Evolutionary conservation across 2,888 invertebrate genomes (phyloP).

Genomic region (Perithous albicinctus): DNA sequence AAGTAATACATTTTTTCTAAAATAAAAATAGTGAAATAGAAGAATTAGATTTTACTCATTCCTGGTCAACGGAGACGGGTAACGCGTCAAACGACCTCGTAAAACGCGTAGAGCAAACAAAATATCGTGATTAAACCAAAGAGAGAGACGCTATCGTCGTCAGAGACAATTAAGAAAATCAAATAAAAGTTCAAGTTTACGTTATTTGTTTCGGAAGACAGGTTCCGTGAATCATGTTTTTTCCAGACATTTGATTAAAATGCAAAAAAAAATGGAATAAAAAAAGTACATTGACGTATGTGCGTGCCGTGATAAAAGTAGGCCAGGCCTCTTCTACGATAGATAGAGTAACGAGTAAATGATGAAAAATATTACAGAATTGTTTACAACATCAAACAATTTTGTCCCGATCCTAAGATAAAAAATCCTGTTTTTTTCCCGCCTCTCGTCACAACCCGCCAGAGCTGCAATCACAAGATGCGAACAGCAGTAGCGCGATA

Average conservation of each 20-base stretch:
- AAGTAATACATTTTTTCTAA: constrained; percentile 8
- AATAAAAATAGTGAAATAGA: constrained; percentile 51
- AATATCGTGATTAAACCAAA: constrained; percentile 10
- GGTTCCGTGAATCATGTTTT: constrained; percentile 16
- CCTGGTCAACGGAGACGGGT: constrained; percentile 7
- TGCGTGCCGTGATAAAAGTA: constrained; percentile 55
- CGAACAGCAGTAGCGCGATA: not conserved
- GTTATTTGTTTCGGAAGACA: constrained; percentile 39
- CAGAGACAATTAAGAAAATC: not conserved
- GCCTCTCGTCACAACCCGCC: constrained; percentile 1
- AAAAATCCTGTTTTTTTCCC: constrained; percentile 13
- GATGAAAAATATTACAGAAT: constrained; percentile 41
- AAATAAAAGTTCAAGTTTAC: not conserved
- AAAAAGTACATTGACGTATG: constrained; percentile 28
- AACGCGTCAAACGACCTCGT: not conserved
- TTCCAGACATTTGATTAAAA: constrained; percentile 1
- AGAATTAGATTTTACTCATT: constrained; percentile 41
- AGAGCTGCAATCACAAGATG: not conserved
- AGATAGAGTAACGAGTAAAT: constrained; percentile 36
- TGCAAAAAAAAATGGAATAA: constrained; percentile 7
- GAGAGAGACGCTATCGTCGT: not conserved
- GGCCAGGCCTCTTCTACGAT: constrained; percentile 58
- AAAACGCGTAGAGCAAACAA: not conserved
- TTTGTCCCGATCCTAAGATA: constrained; percentile 3
- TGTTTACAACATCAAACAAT: constrained; percentile 8